Evolutionary conservation across 35 echinoderm and acorn worm species (phyloP).

Genomic region (Heliocidaris erythrogramma): DNA sequence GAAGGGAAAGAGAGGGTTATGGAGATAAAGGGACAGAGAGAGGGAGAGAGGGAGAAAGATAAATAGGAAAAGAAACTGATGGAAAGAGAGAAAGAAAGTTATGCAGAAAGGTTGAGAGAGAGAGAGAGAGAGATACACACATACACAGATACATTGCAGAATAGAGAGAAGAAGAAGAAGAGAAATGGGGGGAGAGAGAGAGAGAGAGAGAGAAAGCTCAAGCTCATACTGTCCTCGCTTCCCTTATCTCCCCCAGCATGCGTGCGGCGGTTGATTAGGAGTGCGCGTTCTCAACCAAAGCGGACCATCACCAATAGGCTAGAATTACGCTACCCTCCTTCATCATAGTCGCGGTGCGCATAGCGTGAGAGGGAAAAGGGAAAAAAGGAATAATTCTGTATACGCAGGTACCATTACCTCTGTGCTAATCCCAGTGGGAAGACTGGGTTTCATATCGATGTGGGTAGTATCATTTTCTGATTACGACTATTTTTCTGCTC

Average conservation of each 20-base stretch:
- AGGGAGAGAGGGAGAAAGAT: background rate
- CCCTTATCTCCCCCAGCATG: slow-evolving; percentile 16
- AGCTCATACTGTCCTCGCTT: background rate
- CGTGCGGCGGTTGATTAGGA: slow-evolving; percentile 24
- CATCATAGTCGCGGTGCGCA: background rate
- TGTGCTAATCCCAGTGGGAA: background rate
- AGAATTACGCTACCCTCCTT: slow-evolving; percentile 20
- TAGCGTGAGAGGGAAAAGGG: slow-evolving; percentile 7
- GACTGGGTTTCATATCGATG: background rate
- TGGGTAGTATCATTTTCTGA: slow-evolving; percentile 9
- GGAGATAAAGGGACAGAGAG: background rate
- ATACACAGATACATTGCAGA: too few species aligned
- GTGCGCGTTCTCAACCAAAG: slow-evolving; percentile 5
- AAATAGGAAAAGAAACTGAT: background rate
- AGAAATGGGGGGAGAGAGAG: background rate
- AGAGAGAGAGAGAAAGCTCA: background rate
- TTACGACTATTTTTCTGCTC: slow-evolving; percentile 12
- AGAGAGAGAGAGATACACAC: too few species aligned
- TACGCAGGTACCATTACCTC: slow-evolving; percentile 24
- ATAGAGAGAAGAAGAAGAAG: background rate
- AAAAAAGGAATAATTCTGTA: background rate
- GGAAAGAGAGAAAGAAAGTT: background rate
- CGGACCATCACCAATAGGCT: background rate
- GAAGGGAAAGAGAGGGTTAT: background rate
- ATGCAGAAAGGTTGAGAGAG: too few species aligned